These are phyloP conservation scores for Passerculus sandwichensis DNA, from an alignment of 2,797 vertebrate genomes.

Conservation along the genomic window DNA sequence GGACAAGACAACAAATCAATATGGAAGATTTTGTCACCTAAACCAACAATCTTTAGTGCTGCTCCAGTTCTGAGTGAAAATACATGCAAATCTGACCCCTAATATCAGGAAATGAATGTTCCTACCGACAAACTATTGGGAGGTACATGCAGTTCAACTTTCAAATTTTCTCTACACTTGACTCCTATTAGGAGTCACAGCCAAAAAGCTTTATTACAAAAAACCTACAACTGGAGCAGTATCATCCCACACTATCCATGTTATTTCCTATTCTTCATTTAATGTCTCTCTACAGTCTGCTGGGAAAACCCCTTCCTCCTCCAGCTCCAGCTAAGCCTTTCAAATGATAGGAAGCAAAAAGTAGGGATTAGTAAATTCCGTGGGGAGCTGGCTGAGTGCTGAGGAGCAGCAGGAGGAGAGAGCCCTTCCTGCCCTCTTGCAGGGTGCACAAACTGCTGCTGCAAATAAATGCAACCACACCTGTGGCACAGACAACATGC, in stretches of 20 bases:
- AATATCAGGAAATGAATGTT: neutral
- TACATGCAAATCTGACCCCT: neutral
- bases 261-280: neutral
- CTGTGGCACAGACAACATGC: neutral
- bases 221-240: accelerated
- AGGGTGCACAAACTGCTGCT: neutral
- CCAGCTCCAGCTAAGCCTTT: neutral
- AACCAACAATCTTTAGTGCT: neutral
- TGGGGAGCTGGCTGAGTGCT: neutral
- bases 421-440: neutral
- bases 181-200: neutral
- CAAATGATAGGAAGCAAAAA: neutral
- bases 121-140: neutral
- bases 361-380: neutral
- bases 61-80: neutral
- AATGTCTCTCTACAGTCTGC: neutral
- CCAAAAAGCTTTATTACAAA: neutral
- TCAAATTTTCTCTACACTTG: neutral
- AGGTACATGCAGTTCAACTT: neutral
- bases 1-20: neutral
- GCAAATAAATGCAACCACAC: neutral
- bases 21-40: neutral
- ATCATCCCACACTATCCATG: neutral
- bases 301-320: neutral
- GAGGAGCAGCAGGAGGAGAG: neutral